Evolutionary conservation across 2,888 invertebrate genomes (phyloP), one percentile per base, ranked within the genome.

Genomic region (Metellina segmentata): DNA sequence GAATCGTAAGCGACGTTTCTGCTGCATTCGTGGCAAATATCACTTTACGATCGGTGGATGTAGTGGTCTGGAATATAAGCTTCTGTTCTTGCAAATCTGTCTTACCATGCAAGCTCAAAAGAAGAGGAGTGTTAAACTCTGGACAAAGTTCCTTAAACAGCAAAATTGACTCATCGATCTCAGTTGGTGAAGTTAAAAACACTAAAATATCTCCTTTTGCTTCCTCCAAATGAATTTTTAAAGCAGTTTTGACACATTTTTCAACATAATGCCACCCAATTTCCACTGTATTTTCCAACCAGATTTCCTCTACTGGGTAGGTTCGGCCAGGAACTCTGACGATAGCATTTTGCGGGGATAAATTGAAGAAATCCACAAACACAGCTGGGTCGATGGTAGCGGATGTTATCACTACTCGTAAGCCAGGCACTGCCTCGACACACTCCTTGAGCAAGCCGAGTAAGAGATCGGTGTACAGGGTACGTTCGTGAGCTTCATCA

Each of bases 21-120:
- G 95, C 95, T 89, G 94, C 94, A 93, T 95, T 95, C 13, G 95
- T 95, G 6, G 95, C 94, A 94, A 95, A 95, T 6, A 95, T 94
- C 16, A 95, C 93, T 93, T 95, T 95, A 74, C 95, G 93, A 51
- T 93, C 88, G n/a, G 11, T n/a, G 19, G 19, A 11, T 7, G 48
- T 8, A 11, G 11, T 79, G 1, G 74, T 81, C 1, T 90, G 75
- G 93, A 95, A 95, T 0, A 95, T 94, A 19, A 90, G 71, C 75
- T 94, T 93, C 82, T 95, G 95, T 52, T 95, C 94, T n/a, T 94
- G 94, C 53, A 94, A 81, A 72, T 94, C 94, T 4, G 94, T 93
- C 91, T 94, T 94, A 1, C 94, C 94, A 93, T 92, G 93, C 48
- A 88, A 82, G 72, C 81, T 72, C 52, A 89, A 52, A 0, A 92